Conservation (phyloP, 2,113 vertebrate genomes). For the Rafetus swinhoei region DNA sequence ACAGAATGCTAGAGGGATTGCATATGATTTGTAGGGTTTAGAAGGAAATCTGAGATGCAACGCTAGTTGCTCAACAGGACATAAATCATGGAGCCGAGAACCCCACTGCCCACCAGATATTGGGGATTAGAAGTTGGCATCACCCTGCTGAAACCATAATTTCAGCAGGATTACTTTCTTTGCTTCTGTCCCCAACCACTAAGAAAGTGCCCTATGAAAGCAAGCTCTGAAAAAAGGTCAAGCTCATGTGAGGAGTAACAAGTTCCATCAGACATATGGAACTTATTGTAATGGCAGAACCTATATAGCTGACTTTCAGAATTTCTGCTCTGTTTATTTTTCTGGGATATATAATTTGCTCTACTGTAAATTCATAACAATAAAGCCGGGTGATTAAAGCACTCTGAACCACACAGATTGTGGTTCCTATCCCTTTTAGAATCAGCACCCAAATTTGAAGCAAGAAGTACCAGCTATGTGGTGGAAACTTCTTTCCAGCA, state of each 20-base stretch:
- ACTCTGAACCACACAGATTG: neutral
- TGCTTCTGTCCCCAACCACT: slow-evolving; percentile 13
- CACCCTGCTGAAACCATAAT: slow-evolving; percentile 47
- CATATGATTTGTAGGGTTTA: slow-evolving; percentile 29
- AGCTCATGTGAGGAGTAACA: neutral
- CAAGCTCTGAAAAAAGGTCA: slow-evolving; percentile 30
- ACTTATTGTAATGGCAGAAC: neutral
- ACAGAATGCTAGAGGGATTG: slow-evolving; percentile 15
- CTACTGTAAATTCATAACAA: neutral
- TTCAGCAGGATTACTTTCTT: slow-evolving; percentile 50
- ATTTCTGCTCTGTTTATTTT: slow-evolving; percentile 16
- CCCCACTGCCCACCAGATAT: slow-evolving; percentile 31
- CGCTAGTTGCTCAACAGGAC: slow-evolving; percentile 34
- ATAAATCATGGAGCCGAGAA: slow-evolving; percentile 25
- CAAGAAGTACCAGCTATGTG: neutral
- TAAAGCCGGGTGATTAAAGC: fast-evolving
- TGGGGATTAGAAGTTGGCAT: slow-evolving; percentile 40
- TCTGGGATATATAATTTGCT: neutral
- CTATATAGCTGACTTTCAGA: neutral
- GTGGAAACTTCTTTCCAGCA: neutral
- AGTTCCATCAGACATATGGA: neutral
- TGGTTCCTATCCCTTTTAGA: neutral
- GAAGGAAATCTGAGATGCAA: neutral
- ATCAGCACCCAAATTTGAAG: neutral
- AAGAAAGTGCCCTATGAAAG: neutral